Base-by-base conservation (phyloP, 2,888 invertebrate species). In the Elegia similella region DNA sequence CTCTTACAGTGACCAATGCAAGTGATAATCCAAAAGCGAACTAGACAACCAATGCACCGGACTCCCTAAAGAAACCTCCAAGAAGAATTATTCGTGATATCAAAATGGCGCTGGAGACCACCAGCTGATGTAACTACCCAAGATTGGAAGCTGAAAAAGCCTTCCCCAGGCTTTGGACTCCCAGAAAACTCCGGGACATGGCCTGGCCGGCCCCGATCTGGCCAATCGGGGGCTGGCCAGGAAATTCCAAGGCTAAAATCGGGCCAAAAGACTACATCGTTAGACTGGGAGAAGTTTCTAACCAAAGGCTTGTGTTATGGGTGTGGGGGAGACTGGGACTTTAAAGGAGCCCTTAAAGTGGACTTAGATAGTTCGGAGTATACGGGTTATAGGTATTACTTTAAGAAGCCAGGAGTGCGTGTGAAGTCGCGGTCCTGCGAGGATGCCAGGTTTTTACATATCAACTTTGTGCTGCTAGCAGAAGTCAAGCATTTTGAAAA, bases 401-500 rank as follows among this genome's bases (percentile, higher is more conserved):
- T 76, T 68, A 85, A 74, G 61, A 83, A 73, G 52, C 90, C 90
- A 29, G 90, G 90, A 42, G 86, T 78, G 44, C 76, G 90, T 62
- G 72, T 84, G 55, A 85, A 79, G 60, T 76, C 89, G 42, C 82
- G 89, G 57, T 92, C 89, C 59, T 86, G 92, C 67, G 94, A 94
- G 66, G 94, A 94, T 71, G 94, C 94, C 8, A 86, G 94, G 64
- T 95, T 93, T 78, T 89, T 95, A 69, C 93, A 94, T 75, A 89
- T 95, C 72, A 94, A 93, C 78, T 93, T 90, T 76, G 83, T 92
- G 61, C 88, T 95, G 64, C 85, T 94, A 70, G 93, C 92, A 8
- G 93, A 94, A 70, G 92, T 95, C 63, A 86, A 81, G 60, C 88
- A 92, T 75, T 95, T 95, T 76, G 95, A 95, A 82, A 91, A 94